phyloP scores from a whole-genome alignment of 2,113 vertebrate species.

The Chloropsis hardwickii region DNA sequence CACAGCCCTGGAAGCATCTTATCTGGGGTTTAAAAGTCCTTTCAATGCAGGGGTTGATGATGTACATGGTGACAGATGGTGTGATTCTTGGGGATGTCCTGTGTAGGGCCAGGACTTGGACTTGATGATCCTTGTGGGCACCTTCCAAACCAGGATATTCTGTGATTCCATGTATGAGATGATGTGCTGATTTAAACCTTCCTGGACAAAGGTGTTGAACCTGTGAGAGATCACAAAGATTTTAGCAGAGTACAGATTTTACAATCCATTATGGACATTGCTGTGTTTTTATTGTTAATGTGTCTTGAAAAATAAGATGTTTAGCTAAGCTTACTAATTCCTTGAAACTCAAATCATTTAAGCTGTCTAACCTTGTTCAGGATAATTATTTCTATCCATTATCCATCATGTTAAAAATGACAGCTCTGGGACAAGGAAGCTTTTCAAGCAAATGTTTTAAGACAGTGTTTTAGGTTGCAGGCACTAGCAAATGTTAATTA shows the following conservation, averaged over 20 bases:
- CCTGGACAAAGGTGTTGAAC: constrained; percentile 68
- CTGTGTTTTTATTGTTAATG: constrained; percentile 42
- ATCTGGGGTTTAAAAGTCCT: constrained; percentile 72
- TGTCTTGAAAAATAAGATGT: constrained; percentile 73
- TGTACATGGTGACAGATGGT: background rate
- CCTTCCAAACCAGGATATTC: background rate
- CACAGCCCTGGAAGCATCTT: constrained; percentile 65
- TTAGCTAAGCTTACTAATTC: constrained; percentile 74
- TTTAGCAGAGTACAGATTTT: constrained; percentile 20
- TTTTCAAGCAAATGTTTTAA: constrained; percentile 81
- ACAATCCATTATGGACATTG: background rate
- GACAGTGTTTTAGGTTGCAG: constrained; percentile 75
- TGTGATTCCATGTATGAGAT: constrained; percentile 28
- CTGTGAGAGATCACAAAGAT: constrained; percentile 34
- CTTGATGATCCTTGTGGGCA: background rate
- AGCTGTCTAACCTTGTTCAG: constrained; percentile 74
- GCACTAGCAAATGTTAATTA: constrained; percentile 78
- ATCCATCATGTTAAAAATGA: constrained; percentile 79
- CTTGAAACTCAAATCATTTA: constrained; percentile 77
- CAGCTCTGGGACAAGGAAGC: constrained; percentile 76
- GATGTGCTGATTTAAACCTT: constrained; percentile 66
- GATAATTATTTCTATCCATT: constrained; percentile 80
- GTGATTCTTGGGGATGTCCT: background rate
- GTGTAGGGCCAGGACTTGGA: background rate
- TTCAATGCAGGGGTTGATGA: constrained; percentile 62